Evolutionary conservation across 2,888 invertebrate species (phyloP).

Genomic region (Mesoligia furuncula): DNA sequence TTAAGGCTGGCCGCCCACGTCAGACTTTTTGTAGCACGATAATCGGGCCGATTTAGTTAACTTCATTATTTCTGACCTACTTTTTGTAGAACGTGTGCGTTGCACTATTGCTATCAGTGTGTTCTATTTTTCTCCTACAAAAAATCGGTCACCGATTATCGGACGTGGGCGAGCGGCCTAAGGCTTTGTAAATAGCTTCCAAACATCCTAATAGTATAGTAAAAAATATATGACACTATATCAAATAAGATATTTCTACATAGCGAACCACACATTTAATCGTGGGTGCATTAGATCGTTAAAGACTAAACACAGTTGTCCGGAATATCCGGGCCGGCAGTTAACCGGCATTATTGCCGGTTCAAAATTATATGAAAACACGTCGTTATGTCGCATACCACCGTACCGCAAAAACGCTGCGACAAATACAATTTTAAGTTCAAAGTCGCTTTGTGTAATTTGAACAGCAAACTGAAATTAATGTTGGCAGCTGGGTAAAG

Average conservation of each 20-base stretch:
- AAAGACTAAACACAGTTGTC: slow-evolving; percentile 21
- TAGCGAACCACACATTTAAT: neutral
- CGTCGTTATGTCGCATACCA: neutral
- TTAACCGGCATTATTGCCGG: neutral
- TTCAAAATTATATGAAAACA: slow-evolving; percentile 17
- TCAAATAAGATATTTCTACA: neutral
- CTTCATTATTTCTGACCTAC: no score
- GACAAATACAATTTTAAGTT: slow-evolving; percentile 2
- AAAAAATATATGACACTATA: no score
- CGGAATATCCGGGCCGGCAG: slow-evolving; percentile 3
- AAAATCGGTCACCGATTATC: no score
- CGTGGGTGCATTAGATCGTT: slow-evolving; percentile 2
- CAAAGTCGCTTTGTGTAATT: slow-evolving; percentile 4
- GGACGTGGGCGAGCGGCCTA: no score
- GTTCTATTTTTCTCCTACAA: no score
- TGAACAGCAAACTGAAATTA: neutral
- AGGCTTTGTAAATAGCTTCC: no score
- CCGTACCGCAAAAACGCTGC: neutral
- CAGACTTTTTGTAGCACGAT: no score
- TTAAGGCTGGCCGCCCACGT: no score
- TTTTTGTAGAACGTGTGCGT: no score
- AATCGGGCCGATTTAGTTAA: no score
- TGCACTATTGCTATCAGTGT: no score
- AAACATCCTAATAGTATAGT: no score
- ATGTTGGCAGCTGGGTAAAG: neutral